Conservation (phyloP, 2,797 vertebrate species). For the Coilia nasus region DNA sequence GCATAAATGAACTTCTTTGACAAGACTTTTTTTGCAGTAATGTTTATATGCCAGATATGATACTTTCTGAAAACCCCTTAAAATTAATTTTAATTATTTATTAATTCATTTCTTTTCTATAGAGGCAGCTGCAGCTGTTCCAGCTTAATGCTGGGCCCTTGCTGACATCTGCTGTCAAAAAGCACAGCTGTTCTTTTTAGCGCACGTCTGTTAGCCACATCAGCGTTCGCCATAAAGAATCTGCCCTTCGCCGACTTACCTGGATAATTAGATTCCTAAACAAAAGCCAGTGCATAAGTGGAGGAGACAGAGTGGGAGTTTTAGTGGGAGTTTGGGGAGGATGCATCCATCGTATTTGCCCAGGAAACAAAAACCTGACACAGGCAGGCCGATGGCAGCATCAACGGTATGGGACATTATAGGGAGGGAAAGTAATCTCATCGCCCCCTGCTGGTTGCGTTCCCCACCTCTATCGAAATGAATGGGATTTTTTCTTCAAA, state of each 20-base stretch:
- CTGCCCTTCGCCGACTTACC: not conserved
- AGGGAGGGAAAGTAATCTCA: too few species aligned
- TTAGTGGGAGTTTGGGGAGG: not conserved
- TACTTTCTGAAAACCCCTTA: not conserved
- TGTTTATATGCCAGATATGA: not conserved
- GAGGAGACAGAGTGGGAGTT: not conserved
- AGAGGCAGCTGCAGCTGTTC: not conserved
- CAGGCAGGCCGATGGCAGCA: slow-evolving; percentile 27
- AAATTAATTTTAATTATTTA: not conserved
- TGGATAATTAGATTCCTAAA: slow-evolving; percentile 14
- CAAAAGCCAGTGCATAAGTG: not conserved
- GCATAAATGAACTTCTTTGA: not conserved
- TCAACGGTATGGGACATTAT: slow-evolving; percentile 47
- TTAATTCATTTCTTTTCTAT: not conserved
- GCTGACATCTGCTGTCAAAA: not conserved
- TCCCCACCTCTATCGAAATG: too few species aligned
- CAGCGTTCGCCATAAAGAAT: not conserved
- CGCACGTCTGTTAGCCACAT: not conserved
- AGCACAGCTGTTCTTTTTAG: slow-evolving; percentile 3
- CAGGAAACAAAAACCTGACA: not conserved
- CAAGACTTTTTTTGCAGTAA: not conserved
- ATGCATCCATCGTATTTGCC: not conserved
- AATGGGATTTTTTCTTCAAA: too few species aligned
- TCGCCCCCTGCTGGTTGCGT: too few species aligned
- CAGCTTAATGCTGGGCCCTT: not conserved